Conservation (phyloP, 2,888 invertebrate genomes). For the Cosmorhoe ocellata region DNA sequence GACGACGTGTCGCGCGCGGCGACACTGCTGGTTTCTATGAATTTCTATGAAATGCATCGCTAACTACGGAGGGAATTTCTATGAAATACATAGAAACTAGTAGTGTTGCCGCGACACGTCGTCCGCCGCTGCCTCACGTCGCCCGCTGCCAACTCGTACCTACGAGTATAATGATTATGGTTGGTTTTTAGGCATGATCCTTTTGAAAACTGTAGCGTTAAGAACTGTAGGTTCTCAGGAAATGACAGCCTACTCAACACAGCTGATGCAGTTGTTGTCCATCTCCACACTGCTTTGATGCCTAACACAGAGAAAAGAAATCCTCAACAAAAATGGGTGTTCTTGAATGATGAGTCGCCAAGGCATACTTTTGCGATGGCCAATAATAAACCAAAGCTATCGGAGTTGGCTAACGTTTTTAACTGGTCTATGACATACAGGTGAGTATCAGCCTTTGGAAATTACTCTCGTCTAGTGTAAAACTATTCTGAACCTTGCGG, state of each 20-base stretch:
- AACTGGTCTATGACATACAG: constrained; percentile 88
- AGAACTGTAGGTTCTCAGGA: constrained; percentile 84
- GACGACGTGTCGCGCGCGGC: too few relatives aligned
- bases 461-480: too few relatives aligned
- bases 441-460: constrained; percentile 47
- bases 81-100: too few relatives aligned
- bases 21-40: too few relatives aligned
- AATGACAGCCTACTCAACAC: constrained; percentile 63
- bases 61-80: too few relatives aligned
- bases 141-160: too few relatives aligned
- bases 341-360: constrained; percentile 87
- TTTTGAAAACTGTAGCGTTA: constrained; percentile 82
- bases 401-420: constrained; percentile 82
- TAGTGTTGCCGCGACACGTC: too few relatives aligned
- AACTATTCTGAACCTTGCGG: too few relatives aligned
- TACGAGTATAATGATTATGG: too few relatives aligned
- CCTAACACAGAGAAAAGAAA: constrained; percentile 49
- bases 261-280: constrained; percentile 84
- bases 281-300: constrained; percentile 71
- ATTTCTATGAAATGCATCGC: too few relatives aligned
- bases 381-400: constrained; percentile 48
- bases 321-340: constrained; percentile 85
- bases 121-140: too few relatives aligned
- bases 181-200: constrained; percentile 78
- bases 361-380: constrained; percentile 78